A percentile compares a stretch with the other conserved stretches of the same genome.
phyloP scores from a whole-genome alignment of 2,888 invertebrate species.

The Patella caerulea region DNA sequence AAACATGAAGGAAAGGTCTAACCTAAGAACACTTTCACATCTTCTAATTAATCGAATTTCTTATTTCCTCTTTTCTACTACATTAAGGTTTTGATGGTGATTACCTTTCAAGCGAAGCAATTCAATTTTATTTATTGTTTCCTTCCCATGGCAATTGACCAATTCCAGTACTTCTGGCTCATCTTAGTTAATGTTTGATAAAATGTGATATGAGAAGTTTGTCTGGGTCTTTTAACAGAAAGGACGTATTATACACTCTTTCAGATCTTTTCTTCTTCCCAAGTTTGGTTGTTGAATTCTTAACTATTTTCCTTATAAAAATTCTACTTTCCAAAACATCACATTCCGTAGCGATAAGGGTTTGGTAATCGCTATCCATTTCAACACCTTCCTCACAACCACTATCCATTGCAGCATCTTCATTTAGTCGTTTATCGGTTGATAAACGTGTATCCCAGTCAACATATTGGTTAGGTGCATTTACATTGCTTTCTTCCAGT shows the following conservation, averaged over 20 bases:
- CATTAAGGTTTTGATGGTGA: constrained; percentile 27
- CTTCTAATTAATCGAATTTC: constrained; percentile 26
- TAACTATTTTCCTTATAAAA: neutral
- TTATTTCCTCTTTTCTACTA: constrained; percentile 25
- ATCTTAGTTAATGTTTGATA: neutral
- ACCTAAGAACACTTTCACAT: constrained; percentile 16
- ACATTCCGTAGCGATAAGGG: neutral
- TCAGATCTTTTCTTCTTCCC: neutral
- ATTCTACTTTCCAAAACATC: neutral
- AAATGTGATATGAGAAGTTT: neutral
- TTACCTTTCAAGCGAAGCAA: constrained; percentile 23
- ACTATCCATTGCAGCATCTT: neutral
- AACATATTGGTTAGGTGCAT: too few species aligned
- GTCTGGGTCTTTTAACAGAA: neutral
- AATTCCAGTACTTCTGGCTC: constrained; percentile 27
- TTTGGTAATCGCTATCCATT: neutral
- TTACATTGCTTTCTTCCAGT: too few species aligned
- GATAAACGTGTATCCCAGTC: too few species aligned
- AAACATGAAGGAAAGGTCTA: constrained; percentile 35
- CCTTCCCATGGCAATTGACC: constrained; percentile 8
- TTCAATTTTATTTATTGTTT: constrained; percentile 23
- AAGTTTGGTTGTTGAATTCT: neutral
- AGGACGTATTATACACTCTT: neutral
- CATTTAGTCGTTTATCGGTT: neutral
- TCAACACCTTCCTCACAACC: neutral